Evolutionary conservation across 2,888 invertebrate species (phyloP), one percentile per base, ranked within the genome.

Genomic region (Caenorhabditis sp.): DNA sequence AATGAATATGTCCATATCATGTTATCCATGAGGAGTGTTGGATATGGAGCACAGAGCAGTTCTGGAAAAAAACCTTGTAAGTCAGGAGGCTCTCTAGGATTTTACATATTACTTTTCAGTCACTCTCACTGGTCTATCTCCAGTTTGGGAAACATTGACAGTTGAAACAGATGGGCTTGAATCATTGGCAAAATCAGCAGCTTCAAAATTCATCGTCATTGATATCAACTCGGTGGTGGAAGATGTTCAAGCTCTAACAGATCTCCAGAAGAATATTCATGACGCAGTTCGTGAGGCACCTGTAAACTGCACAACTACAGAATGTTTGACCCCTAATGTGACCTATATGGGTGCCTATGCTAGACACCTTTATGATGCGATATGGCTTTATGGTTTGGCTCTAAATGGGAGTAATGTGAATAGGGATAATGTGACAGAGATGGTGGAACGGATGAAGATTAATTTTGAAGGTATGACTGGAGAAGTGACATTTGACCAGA

Each of bases 1-100:
- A 74, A 83, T 59, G 86, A 86, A 56, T 86, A 80, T 59, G 83
- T 86, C 12, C 83, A 78, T 65, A 77, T 86, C 21, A 25, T 82
- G 26, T 61, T 83, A n/a, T 71, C 80, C 17, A 57, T 84, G 54
- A 69, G 80, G 27, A 79, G 80, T 66, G 58, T 76, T 36, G 83
- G 81, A 14, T 81, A 80, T 63, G 78, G 77, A 21, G 61, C 56
- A 20, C 67, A 67, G 36, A 54, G 59, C 7, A 57, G 36, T 26
- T 57, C 50, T 5, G 60, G 59, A 31, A 52, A 52, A 23, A 71
- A 63, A 56, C 60, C 63, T 59, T 71, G 71, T 71, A 66, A 67
- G 71, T 71, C 63, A 31, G 2, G 10, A 43, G n/a, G n/a, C n/a
- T n/a, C n/a, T n/a, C n/a, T n/a, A n/a, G n/a, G n/a, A n/a, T n/a